Evolutionary conservation across 2,113 vertebrate genomes (phyloP), one percentile per base, ranked within the genome.

Genomic region (Rhagologus leucostigma): DNA sequence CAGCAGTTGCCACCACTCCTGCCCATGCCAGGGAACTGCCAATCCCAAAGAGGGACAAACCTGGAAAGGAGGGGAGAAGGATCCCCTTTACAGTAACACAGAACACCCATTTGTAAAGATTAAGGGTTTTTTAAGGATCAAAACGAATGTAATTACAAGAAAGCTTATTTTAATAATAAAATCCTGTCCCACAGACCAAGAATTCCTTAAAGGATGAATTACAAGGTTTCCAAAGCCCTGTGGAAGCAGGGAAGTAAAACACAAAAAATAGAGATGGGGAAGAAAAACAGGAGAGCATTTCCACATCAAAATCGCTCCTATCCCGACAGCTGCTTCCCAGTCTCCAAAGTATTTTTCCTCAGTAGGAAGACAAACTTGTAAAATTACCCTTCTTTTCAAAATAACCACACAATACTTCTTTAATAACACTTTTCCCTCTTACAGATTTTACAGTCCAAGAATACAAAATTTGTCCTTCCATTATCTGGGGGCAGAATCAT

Each of bases 401-500:
- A 93, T 32, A 90, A 37, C 44, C 65, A 47, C 49, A 23, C 52
- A 75, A 44, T 35, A 23, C 44, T 75, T 29, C 49, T 59, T 39
- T 32, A 90, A 75, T 53, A 80, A 53, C 32, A 24, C 64, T 90
- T 95, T 60, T 37, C 26, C 46, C 20, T 78, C 65, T 80, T 14
- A 14, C 1, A 0, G 9, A 77, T 77, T 90, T 67, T 55, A 46
- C 86, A 53, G n/a, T 2, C 68, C 60, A 56, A 70, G 57, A 74
- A 81, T 78, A 86, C 4, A 86, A 90, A 80, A 42, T 53, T 42
- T 0, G 1, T 75, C 85, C 81, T 86, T 75, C 55, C 17, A 3
- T 93, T 96, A 79, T 94, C 91, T 93, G 26, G 32, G 32, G 41
- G 46, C 55, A 89, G 50, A 91, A 96, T 90, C 47, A 68, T 74